Percentiles rank a stretch among this genome's conserved stretches.
Evolutionary conservation across 2,113 vertebrate genomes (phyloP).

Genomic region (Stigmatopora nigra): DNA sequence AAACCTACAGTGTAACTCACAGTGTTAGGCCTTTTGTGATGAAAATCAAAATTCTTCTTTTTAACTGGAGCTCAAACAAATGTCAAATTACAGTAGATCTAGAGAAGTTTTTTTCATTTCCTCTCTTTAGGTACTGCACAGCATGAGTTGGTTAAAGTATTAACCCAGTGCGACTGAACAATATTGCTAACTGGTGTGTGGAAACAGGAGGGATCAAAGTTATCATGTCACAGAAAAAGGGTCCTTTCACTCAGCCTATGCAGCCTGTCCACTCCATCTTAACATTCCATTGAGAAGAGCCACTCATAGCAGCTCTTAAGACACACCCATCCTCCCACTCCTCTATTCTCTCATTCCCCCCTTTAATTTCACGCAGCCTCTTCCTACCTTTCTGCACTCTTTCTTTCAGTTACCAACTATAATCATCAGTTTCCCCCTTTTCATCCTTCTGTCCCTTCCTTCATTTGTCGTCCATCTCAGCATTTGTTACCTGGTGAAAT

Average conservation of each 20-base stretch:
- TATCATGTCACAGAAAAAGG: slow-evolving; percentile 72
- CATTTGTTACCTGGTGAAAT: slow-evolving; percentile 51
- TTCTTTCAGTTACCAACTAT: slow-evolving; percentile 31
- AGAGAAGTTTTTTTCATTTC: not conserved
- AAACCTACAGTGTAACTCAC: too few species aligned
- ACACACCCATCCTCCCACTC: slow-evolving; percentile 66
- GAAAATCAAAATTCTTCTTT: too few species aligned
- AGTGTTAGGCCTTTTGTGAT: too few species aligned
- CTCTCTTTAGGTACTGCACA: slow-evolving; percentile 22
- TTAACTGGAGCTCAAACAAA: too few species aligned
- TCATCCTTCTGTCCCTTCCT: not conserved
- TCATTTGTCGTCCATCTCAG: slow-evolving; percentile 45
- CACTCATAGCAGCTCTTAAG: slow-evolving; percentile 50
- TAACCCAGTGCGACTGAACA: slow-evolving; percentile 70
- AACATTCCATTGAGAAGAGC: slow-evolving; percentile 60
- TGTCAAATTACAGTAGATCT: not conserved
- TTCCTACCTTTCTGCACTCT: slow-evolving; percentile 23
- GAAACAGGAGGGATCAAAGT: slow-evolving; percentile 74
- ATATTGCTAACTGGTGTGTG: slow-evolving; percentile 75
- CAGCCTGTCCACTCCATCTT: slow-evolving; percentile 75
- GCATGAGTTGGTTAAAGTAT: slow-evolving; percentile 63
- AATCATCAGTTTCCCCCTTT: slow-evolving; percentile 27
- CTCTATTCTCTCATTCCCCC: slow-evolving; percentile 48
- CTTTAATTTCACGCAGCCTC: slow-evolving; percentile 43
- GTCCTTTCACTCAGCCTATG: slow-evolving; percentile 61